Conservation (phyloP, 2,113 vertebrate species). For the Austrofundulus limnaeus region DNA sequence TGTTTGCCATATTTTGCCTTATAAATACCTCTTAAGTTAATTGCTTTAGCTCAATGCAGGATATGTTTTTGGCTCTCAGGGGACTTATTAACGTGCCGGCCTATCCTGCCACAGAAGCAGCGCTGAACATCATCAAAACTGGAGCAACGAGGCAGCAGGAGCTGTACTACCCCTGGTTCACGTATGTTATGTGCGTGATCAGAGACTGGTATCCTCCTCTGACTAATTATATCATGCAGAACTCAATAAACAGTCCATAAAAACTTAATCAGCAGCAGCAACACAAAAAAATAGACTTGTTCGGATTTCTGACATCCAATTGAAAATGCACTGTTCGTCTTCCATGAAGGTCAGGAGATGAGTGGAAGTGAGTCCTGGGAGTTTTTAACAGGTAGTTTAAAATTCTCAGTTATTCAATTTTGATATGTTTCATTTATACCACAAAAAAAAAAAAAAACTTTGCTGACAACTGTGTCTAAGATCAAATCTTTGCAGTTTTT, state of each 20-base stretch:
- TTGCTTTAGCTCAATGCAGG: background rate
- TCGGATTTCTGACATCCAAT: no score
- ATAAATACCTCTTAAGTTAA: background rate
- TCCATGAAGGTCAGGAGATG: no score
- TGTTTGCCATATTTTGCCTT: background rate
- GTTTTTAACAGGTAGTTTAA: no score
- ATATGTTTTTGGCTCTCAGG: conserved; percentile 58
- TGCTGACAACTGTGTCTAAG: no score
- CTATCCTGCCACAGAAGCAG: conserved; percentile 80
- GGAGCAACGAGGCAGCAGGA: conserved; percentile 70
- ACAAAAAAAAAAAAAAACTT: no score
- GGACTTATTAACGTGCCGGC: conserved; percentile 64
- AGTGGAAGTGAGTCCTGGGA: no score
- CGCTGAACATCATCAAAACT: conserved; percentile 79
- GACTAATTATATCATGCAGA: conserved; percentile 66
- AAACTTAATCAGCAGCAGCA: background rate
- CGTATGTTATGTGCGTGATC: conserved; percentile 39
- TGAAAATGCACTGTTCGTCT: no score
- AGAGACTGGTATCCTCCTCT: conserved; percentile 76
- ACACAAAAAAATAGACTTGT: no score
- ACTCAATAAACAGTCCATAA: conserved; percentile 69
- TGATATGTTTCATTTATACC: no score
- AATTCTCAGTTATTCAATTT: no score
- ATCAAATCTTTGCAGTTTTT: no score
- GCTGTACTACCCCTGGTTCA: conserved; percentile 82